Evolutionary conservation across 2,797 vertebrate genomes (phyloP).

Genomic region (Myotis findleyi): DNA sequence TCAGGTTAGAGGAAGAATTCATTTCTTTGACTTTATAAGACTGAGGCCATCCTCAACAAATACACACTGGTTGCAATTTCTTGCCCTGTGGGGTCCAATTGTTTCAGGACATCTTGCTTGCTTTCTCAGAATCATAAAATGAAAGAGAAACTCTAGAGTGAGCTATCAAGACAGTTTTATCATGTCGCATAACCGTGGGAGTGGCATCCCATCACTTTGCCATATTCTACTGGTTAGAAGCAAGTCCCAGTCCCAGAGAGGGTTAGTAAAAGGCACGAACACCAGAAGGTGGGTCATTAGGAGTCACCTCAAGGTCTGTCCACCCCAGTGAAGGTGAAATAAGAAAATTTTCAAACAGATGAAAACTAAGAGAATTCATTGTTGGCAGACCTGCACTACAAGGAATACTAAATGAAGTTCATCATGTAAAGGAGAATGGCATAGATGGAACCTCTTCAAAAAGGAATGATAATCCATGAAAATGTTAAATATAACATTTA

Average conservation of each 20-base stretch:
- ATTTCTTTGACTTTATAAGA: not conserved
- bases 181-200: not conserved
- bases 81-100: not conserved
- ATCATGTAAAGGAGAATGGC: not conserved
- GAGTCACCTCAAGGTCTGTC: too few species aligned
- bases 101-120: not conserved
- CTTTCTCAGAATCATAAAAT: not conserved
- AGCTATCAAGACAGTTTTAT: not conserved
- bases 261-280: not conserved
- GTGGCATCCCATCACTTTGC: not conserved
- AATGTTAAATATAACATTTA: not conserved
- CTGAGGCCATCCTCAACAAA: not conserved
- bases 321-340: too few species aligned
- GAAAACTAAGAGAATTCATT: too few species aligned
- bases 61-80: not conserved
- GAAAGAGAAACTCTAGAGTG: not conserved
- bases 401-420: too few species aligned
- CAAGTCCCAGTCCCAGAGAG: not conserved
- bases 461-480: constrained; percentile 2
- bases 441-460: not conserved
- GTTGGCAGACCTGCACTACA: too few species aligned
- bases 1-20: too few species aligned
- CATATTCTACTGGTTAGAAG: not conserved
- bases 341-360: too few species aligned
- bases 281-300: not conserved